A percentile compares a stretch with the other conserved stretches of the same genome.
Conservation (phyloP, 1,140 invertebrate species). For the Drosophila grimshawi region DNA sequence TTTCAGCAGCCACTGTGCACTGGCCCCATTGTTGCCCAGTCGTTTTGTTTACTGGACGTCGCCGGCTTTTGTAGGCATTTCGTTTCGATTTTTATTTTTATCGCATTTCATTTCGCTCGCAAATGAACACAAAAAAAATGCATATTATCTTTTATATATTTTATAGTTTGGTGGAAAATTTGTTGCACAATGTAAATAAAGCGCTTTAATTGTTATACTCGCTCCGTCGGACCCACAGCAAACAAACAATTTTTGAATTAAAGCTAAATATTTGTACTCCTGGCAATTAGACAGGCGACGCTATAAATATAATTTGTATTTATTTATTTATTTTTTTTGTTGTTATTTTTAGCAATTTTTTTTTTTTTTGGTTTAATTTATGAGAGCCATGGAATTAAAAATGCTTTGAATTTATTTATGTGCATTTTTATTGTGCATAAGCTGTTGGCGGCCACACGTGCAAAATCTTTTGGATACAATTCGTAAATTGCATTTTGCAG, state of each 20-base stretch:
- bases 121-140: constrained; percentile 6
- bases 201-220: constrained; percentile 35
- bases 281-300: constrained; percentile 30
- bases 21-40: constrained; percentile 56
- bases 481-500: constrained; percentile 55
- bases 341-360: constrained; percentile 22
- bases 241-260: constrained; percentile 18
- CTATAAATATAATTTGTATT: constrained; percentile 13
- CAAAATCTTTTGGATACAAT: constrained; percentile 45
- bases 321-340: constrained; percentile 3
- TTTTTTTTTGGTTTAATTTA: constrained; percentile 56
- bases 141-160: not conserved
- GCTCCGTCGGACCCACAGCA: not conserved
- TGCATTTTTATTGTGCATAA: constrained; percentile 47
- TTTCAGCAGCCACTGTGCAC: constrained; percentile 63
- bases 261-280: constrained; percentile 34
- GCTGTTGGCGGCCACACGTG: constrained; percentile 58
- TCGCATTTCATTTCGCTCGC: constrained; percentile 10
- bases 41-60: constrained; percentile 56
- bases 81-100: constrained; percentile 1
- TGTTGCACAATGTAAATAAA: constrained; percentile 33
- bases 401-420: constrained; percentile 60
- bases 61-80: constrained; percentile 30
- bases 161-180: constrained; percentile 21
- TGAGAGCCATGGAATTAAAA: constrained; percentile 15